Base-by-base conservation (phyloP, 2,113 vertebrate species). In the Talpa occidentalis region DNA sequence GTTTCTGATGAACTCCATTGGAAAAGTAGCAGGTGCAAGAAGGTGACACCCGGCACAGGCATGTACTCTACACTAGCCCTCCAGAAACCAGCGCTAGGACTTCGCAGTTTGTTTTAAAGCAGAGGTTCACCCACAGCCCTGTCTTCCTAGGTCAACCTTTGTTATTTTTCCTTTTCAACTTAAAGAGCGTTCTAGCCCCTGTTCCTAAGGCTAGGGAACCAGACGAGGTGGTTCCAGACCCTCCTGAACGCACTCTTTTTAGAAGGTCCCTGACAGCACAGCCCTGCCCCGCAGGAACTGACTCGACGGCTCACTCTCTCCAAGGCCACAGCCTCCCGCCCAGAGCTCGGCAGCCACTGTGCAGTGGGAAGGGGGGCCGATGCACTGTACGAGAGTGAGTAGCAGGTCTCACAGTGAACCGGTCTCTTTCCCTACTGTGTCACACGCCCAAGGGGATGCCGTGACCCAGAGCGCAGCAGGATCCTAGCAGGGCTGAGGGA, bases 331-430 rank as follows among this genome's bases (percentile, higher is more conserved):
- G 49, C 90, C 1, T 0, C 19, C 0, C 17, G 59, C 94, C 2
- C 89, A 24, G 93, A 88, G 93, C 47, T 72, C 44, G 0, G 4
- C 91, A 82, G 90, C 93, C 93, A 2, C 93, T 30, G 80, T 97
- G 98, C 98, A 95, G 98, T 98, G 98, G 99, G 99, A 98, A 98
- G 98, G 99, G 99, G 99, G 99, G 99, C 99, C 99, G 99, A 99
- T 99, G 99, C 99, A 99, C 99, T 99, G 99, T 99, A 99, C 99
- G 99, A 99, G 99, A 99, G 99, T 99, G 99, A 99, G 99, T 99
- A 99, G 98, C 98, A 99, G 99, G 99, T 99, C 99, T 99, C 99
- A 99, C 99, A 99, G 99, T 99, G 99, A 99, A 99, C 99, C 99
- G 99, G 99, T 99, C 99, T 99, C 99, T 99, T 99, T 99, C 98